Evolutionary conservation across 2,113 vertebrate genomes (phyloP), one percentile per base, ranked within the genome.

Genomic region (Leptodactylus fuscus): DNA sequence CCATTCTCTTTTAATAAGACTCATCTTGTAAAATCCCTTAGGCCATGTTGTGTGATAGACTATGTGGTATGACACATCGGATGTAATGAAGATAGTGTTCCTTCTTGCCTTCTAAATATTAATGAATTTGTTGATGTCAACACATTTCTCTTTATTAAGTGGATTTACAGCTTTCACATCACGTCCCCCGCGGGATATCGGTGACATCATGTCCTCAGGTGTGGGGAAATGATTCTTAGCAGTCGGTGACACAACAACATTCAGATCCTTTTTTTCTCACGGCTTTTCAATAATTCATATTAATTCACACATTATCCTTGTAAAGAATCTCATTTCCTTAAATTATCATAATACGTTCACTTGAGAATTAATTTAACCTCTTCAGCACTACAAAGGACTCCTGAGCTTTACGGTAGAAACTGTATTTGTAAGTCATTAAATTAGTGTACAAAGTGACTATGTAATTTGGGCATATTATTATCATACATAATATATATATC

Each of bases 271-370:
- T 58, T 58, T 24, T 48, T 53, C 24, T 55, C 12, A 55, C 75
- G 36, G 75, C 75, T 55, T 38, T 58, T 79, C 29, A 79, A 58
- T 79, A 36, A 79, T 79, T 79, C 51, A 79, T 55, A 24, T 58
- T 38, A 38, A 79, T 55, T 79, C 76, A 58, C 51, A 79, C 76
- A 55, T 79, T 58, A 79, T 79, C 22, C 76, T 38, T 53, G 48
- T 76, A 51, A 76, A 49, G 46, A 53, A 58, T 79, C 76, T 22
- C 18, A 79, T 58, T 58, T 55, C 51, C 34, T 58, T 38, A 29
- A 79, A 58, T 79, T 58, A 58, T 38, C 22, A 53, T 38, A 38
- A 79, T 58, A n/a, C 1, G 9, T 55, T 53, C 75, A 51, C 34
- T 58, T 79, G 48, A 58, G 29, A 58, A 58, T 58, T 22, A 58